These are phyloP conservation scores for Octodonta nipae DNA, from an alignment of 2,888 invertebrate species.

Conservation along the genomic window DNA sequence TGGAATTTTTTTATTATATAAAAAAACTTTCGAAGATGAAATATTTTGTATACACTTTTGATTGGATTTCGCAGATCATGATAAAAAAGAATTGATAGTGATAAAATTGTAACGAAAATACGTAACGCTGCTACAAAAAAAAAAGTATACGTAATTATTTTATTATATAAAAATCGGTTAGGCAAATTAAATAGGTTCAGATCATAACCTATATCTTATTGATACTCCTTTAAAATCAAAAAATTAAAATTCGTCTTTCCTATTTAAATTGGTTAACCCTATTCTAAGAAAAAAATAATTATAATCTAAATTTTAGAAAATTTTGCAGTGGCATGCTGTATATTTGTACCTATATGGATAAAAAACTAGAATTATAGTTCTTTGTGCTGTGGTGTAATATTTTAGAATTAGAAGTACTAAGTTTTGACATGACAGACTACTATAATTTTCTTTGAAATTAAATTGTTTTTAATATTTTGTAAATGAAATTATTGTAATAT, in stretches of 20 bases:
- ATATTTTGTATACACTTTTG: slow-evolving; percentile 29
- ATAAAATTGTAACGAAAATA: slow-evolving; percentile 32
- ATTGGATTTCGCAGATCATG: slow-evolving; percentile 22
- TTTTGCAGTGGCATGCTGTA: slow-evolving; percentile 35
- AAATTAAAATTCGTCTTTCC: slow-evolving; percentile 10
- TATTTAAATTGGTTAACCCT: slow-evolving; percentile 27
- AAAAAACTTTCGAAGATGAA: slow-evolving; percentile 15
- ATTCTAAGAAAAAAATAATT: slow-evolving; percentile 23
- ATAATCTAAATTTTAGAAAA: slow-evolving; percentile 29
- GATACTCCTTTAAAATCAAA: slow-evolving; percentile 8
- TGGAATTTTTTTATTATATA: no score
- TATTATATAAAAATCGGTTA: slow-evolving; percentile 26
- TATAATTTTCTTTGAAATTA: slow-evolving; percentile 15
- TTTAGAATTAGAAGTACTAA: slow-evolving; percentile 34
- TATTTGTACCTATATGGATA: slow-evolving; percentile 40
- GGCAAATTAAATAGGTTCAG: slow-evolving; percentile 24
- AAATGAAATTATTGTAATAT: slow-evolving; percentile 28
- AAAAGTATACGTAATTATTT: slow-evolving; percentile 34
- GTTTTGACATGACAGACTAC: slow-evolving; percentile 28
- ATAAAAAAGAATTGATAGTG: slow-evolving; percentile 24
- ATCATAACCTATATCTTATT: no score
- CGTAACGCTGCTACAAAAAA: slow-evolving; percentile 34
- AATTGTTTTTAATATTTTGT: slow-evolving; percentile 24
- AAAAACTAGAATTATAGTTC: slow-evolving; percentile 35
- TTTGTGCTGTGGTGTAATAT: slow-evolving; percentile 41